phyloP scores from a whole-genome alignment of 2,797 vertebrate genomes.

The Acanthurus lineatus region DNA sequence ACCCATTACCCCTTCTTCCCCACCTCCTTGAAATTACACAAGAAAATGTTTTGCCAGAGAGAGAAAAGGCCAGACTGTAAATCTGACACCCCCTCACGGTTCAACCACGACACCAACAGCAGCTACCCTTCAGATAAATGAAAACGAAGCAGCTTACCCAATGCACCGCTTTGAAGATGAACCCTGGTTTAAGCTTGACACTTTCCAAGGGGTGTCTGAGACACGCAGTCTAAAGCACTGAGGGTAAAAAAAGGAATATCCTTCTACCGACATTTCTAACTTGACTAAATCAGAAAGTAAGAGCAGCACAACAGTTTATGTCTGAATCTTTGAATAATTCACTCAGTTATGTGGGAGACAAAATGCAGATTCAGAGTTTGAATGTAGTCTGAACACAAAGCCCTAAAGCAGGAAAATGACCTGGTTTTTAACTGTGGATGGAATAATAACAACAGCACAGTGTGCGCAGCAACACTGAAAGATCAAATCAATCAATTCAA shows the following conservation, averaged over 20 bases:
- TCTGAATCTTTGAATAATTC: slow-evolving; percentile 1
- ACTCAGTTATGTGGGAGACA: background rate
- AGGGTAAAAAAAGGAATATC: slow-evolving; percentile 1
- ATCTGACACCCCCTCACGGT: slow-evolving; percentile 43
- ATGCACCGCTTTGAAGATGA: slow-evolving; percentile 11
- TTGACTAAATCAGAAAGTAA: background rate
- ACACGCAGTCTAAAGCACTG: background rate
- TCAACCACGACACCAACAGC: slow-evolving; percentile 21
- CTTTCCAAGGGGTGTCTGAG: slow-evolving; percentile 11
- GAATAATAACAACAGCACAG: slow-evolving; percentile 1
- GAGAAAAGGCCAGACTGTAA: slow-evolving; percentile 62
- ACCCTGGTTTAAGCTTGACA: slow-evolving; percentile 1
- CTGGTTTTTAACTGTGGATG: slow-evolving; percentile 11
- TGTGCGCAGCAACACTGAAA: background rate
- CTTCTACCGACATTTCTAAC: background rate
- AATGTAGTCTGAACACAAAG: slow-evolving; percentile 14
- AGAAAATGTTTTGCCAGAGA: slow-evolving; percentile 67
- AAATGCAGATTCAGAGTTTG: slow-evolving; percentile 21
- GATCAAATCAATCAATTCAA: background rate
- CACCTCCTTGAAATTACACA: slow-evolving; percentile 64
- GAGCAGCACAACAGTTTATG: background rate
- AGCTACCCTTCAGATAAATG: slow-evolving; percentile 6
- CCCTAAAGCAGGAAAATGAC: slow-evolving; percentile 16
- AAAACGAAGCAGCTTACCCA: slow-evolving; percentile 1
- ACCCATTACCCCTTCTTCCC: slow-evolving; percentile 39